Conservation (phyloP, 1,140 invertebrate species). For the Paraescarpia echinospica region DNA sequence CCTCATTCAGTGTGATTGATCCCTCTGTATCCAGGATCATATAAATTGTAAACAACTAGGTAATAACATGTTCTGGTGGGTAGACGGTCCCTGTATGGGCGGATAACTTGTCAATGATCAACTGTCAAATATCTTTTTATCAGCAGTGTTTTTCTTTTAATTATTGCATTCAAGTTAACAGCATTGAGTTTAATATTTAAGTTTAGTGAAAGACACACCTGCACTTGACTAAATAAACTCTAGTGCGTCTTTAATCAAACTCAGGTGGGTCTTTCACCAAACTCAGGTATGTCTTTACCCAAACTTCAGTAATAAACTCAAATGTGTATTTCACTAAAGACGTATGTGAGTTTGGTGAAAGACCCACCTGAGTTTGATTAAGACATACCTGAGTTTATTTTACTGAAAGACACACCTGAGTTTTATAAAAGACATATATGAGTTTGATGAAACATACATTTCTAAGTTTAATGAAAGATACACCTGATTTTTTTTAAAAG, state of each 20-base stretch:
- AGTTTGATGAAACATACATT: background rate
- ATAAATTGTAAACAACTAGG: background rate
- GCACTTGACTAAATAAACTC: background rate
- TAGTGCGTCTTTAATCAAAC: background rate
- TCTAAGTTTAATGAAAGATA: background rate
- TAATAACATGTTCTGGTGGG: background rate
- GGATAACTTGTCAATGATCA: background rate
- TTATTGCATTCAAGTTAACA: background rate
- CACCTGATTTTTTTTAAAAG: background rate
- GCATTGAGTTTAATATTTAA: background rate
- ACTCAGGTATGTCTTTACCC: background rate
- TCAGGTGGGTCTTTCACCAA: background rate
- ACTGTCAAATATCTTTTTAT: background rate
- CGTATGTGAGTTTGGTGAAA: background rate
- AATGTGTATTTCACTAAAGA: background rate
- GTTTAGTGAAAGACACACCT: background rate
- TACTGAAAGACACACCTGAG: too few species aligned
- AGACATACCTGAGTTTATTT: background rate
- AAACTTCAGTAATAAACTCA: too few species aligned
- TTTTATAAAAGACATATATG: too few species aligned
- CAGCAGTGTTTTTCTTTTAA: background rate
- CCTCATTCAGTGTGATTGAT: background rate
- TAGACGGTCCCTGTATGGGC: background rate
- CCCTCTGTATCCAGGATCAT: background rate
- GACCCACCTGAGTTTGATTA: background rate